Base-by-base conservation (phyloP, 2,113 vertebrate genomes). In the Vicugna pacos region DNA sequence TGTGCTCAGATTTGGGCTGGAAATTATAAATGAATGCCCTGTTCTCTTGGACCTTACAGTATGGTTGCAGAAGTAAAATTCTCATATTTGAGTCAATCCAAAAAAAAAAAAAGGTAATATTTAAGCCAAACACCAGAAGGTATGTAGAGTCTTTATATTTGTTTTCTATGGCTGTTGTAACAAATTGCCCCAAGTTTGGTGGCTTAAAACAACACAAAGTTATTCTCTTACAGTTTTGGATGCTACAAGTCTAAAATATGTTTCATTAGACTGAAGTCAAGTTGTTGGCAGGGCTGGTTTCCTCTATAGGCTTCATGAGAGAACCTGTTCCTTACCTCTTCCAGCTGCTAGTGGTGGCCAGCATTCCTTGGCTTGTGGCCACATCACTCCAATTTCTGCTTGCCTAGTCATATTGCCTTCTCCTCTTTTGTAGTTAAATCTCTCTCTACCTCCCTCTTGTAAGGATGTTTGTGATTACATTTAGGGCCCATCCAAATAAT, bases 361-460 rank as follows among this genome's bases (percentile, higher is more conserved):
- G 28, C 13, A 72, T 62, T 81, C 75, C 67, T 75, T 75, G 35
- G 14, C 56, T 67, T 72, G 32, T 60, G 64, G 65, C 26, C 32
- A 56, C 48, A 70, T 54, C 46, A 89, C 32, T 79, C 42, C 9
- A 46, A 24, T 64, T 26, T 93, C 82, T 91, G 76, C 52, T 88
- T 95, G 26, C 48, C 54, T 56, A 3, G 30, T 81, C 64, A 73
- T 19, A 48, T 1, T 54, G 12, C 30, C 9, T 20, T 69, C 65
- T 93, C 15, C 26, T 73, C 24, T 48, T 93, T 30, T 67, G n/a
- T 30, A 56, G 91, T 80, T 70, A 88, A 91, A 91, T 80, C 24
- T 85, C 42, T 26, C 76, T 80, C 42, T n/a, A 48, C 7, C 32
- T 85, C 32, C 48, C 17, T 83, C 65, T 52, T 91, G 64, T 48